Evolutionary conservation across 2,113 vertebrate genomes (phyloP), one percentile per base, ranked within the genome.

Genomic region (Forbesichthys papilliferus): DNA sequence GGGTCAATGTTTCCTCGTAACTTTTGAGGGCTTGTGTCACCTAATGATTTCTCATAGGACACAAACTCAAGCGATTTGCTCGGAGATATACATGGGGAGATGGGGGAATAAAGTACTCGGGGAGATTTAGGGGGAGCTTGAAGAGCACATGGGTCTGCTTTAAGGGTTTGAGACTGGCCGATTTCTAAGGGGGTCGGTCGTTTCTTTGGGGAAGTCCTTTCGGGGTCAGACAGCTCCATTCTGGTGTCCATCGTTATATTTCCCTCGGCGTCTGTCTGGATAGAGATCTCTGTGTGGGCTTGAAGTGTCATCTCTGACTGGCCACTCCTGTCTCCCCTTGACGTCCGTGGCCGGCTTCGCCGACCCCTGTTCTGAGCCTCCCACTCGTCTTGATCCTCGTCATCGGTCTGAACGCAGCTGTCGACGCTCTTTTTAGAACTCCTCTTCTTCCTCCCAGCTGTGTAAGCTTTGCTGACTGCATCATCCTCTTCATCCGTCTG

Each of bases 321-420:
- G 46, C 94, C 96, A 71, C 88, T 75, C 77, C 96, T 95, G 68
- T 96, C 95, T 67, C 88, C 90, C 73, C 96, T 96, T 53, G 94
- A 88, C 42, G 88, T 85, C 4, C 94, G 96, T 74, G 94, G 81
- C 51, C 95, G 94, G 68, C 92, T 96, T 73, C 96, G 95, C 76
- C 96, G 91, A 57, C 91, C 93, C 85, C 93, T 93, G 48, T 48
- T 84, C 58, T 95, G 94, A 82, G 92, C 89, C 16, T 98, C 98
- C 97, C 97, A 99, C 66, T 98, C 97, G 5, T 99, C 98, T 84
- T 98, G 97, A 86, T 99, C 97, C 83, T 99, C 98, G 73, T 99
- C 98, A 79, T 99, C 97, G 2, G 98, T 99, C 88, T 99, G 98
- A 61, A 98, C 96, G 75, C 98, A 96, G 1, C 96, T 98, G 83